A percentile compares a stretch with the other conserved stretches of the same genome.
These are phyloP conservation scores for Sturnus vulgaris DNA, from an alignment of 2,113 vertebrate genomes.

Conservation along the genomic window DNA sequence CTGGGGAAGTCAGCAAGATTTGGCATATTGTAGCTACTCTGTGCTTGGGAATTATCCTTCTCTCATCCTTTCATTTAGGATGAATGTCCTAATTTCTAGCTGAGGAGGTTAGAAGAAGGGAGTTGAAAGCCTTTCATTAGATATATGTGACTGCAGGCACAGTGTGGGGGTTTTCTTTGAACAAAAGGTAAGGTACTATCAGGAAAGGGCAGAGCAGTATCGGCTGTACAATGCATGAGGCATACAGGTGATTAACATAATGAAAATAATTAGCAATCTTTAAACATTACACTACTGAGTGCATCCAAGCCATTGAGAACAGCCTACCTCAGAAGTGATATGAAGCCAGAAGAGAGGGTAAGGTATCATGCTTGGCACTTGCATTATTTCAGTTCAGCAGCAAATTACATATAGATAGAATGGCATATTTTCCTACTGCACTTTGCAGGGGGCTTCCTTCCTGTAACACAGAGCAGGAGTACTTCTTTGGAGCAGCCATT, in stretches of 20 bases:
- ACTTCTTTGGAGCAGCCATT: background rate
- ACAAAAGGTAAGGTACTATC: background rate
- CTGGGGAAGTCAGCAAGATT: background rate
- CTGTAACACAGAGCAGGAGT: background rate
- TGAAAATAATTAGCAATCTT: background rate
- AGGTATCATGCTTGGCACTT: background rate
- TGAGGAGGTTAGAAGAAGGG: background rate
- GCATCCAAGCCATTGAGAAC: background rate
- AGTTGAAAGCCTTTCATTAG: background rate
- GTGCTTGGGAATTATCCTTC: background rate
- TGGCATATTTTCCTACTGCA: background rate
- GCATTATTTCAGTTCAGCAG: background rate
- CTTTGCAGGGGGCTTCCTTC: background rate
- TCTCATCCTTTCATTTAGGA: background rate
- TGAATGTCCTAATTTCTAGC: background rate
- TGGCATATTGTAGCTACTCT: background rate
- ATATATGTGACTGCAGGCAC: background rate
- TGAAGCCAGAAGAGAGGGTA: background rate
- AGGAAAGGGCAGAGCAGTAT: background rate
- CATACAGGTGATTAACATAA: background rate
- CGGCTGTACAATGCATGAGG: background rate
- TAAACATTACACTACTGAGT: background rate
- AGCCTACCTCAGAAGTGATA: background rate
- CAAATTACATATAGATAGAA: background rate
- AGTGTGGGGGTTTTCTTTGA: accelerated